These are phyloP conservation scores for Arnoldichthys spilopterus DNA, from an alignment of 2,797 vertebrate species.

Conservation along the genomic window DNA sequence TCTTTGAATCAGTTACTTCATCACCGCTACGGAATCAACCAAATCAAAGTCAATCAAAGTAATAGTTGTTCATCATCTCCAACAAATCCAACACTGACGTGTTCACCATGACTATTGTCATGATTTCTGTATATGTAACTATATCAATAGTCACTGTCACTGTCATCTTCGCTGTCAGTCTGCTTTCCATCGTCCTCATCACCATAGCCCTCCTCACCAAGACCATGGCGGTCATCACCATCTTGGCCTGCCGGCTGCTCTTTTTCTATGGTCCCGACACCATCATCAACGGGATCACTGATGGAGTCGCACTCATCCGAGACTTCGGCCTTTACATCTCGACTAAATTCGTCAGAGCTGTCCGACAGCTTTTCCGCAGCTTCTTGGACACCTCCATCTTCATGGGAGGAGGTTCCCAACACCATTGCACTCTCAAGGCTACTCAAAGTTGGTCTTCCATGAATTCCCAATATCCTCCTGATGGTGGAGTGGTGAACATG, in stretches of 20 bases:
- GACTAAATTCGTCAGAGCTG: neutral
- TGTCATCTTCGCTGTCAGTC: neutral
- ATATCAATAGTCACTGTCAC: neutral
- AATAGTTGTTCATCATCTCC: neutral
- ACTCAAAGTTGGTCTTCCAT: constrained; percentile 33
- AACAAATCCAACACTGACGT: neutral
- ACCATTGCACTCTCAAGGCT: constrained; percentile 3
- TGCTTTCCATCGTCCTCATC: neutral
- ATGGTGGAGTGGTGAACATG: constrained; percentile 62
- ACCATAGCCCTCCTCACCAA: too few species aligned
- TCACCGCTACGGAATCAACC: too few species aligned
- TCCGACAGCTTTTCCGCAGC: neutral
- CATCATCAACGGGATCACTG: neutral
- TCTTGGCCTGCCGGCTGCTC: neutral
- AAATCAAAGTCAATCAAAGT: too few species aligned
- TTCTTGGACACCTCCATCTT: neutral
- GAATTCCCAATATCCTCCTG: constrained; percentile 40
- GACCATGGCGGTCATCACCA: neutral
- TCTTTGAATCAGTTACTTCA: too few species aligned
- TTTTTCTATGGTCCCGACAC: neutral
- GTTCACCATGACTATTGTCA: neutral
- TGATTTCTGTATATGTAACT: neutral
- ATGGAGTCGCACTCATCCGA: neutral
- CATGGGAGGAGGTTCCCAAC: neutral
- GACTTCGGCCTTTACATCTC: neutral